A percentile compares a stretch with the other conserved stretches of the same genome.
These are phyloP conservation scores for Ennomos erosarius DNA, from an alignment of 2,888 invertebrate genomes.

Conservation along the genomic window DNA sequence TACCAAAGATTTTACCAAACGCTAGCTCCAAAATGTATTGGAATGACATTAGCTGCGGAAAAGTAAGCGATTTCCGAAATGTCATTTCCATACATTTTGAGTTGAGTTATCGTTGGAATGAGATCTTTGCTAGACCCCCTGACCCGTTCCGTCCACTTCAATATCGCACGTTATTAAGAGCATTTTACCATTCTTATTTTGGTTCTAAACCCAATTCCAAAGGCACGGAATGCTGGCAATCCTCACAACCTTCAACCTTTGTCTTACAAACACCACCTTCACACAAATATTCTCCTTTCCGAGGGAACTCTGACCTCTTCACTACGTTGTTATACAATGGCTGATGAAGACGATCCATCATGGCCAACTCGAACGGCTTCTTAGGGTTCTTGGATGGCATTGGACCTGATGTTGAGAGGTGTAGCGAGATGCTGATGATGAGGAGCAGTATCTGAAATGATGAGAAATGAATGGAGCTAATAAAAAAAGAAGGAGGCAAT, in stretches of 20 bases:
- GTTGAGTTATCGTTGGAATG: too few relatives aligned
- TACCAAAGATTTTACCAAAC: too few relatives aligned
- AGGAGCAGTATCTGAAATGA: conserved; percentile 42
- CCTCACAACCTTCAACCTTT: conserved; percentile 45
- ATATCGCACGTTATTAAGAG: too few relatives aligned
- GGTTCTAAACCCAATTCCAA: conserved; percentile 35
- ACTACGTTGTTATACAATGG: conserved; percentile 53
- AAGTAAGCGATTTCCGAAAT: too few relatives aligned
- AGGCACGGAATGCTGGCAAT: conserved; percentile 53
- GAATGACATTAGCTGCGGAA: too few relatives aligned
- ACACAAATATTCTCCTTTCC: conserved; percentile 62
- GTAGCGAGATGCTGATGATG: conserved; percentile 29
- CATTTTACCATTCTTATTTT: background rate
- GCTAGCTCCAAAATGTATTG: too few relatives aligned
- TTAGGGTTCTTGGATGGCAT: conserved; percentile 27
- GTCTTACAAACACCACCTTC: conserved; percentile 50
- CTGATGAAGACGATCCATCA: conserved; percentile 59
- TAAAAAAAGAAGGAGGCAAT: too few relatives aligned
- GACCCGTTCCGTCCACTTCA: too few relatives aligned
- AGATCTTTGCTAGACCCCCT: too few relatives aligned
- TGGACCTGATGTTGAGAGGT: conserved; percentile 43
- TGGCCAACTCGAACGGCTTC: conserved; percentile 48
- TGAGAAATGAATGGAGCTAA: too few relatives aligned
- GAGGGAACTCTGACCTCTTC: conserved; percentile 48
- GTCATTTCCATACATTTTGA: too few relatives aligned